These are phyloP conservation scores for Nerophis ophidion DNA, from an alignment of 2,113 vertebrate species.

Conservation along the genomic window DNA sequence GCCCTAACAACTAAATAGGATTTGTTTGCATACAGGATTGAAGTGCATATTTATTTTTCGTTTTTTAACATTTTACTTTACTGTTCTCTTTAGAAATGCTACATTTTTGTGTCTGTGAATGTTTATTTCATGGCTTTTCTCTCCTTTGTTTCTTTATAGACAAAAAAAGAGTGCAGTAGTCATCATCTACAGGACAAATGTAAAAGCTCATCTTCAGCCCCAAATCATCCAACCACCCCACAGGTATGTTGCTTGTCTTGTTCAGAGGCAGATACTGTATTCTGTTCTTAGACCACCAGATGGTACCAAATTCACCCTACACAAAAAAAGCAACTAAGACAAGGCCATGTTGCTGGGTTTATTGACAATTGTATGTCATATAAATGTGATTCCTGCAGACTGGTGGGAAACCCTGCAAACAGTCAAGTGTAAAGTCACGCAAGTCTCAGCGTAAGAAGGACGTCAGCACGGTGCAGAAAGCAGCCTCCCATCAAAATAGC, in stretches of 20 bases:
- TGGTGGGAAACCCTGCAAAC: conserved; percentile 47
- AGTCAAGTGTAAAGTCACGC: conserved; percentile 45
- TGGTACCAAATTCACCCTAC: conserved; percentile 68
- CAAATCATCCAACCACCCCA: not conserved
- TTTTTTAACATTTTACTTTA: no score
- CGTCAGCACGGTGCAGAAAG: conserved; percentile 35
- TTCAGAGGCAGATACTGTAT: no score
- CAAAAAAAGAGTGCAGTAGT: conserved; percentile 43
- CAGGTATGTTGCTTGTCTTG: conserved; percentile 30
- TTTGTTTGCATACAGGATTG: no score
- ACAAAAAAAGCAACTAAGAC: conserved; percentile 13
- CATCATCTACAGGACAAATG: conserved; percentile 43
- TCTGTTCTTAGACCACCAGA: conserved; percentile 60
- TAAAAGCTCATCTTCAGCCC: conserved; percentile 38
- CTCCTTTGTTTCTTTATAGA: conserved; percentile 23
- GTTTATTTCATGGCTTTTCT: conserved; percentile 16
- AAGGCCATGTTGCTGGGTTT: conserved; percentile 27
- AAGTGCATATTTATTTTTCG: no score
- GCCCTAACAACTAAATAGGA: no score
- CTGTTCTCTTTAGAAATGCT: not conserved
- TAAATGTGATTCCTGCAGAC: conserved; percentile 51
- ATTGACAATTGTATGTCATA: conserved; percentile 49
- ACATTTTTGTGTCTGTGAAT: not conserved
- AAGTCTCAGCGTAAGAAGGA: conserved; percentile 41
- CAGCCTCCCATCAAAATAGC: conserved; percentile 29